A percentile compares a stretch with the other conserved stretches of the same genome.
phyloP scores from a whole-genome alignment of 53 echinoderm and acorn worm species.

The Patiria pectinifera region DNA sequence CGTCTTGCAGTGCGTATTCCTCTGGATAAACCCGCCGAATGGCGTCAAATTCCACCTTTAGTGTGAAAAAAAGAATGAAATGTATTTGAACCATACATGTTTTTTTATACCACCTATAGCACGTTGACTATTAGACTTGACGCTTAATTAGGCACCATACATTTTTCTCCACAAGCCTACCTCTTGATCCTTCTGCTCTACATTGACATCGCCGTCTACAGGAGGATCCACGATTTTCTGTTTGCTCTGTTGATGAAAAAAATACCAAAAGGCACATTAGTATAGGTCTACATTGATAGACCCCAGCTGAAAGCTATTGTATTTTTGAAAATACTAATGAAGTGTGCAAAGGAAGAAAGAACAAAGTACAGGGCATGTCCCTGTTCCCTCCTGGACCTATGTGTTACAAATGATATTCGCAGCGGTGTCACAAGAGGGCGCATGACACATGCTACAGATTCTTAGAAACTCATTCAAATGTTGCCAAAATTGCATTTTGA shows the following conservation, averaged over 20 bases:
- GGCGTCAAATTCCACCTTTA: background rate
- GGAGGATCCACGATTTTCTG: constrained; percentile 36
- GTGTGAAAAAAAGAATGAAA: background rate
- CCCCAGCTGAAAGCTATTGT: too few relatives aligned
- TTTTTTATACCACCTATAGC: background rate
- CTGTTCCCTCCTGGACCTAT: too few relatives aligned
- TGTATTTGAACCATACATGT: background rate
- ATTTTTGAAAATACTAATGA: too few relatives aligned
- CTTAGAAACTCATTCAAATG: background rate
- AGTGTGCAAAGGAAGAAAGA: too few relatives aligned
- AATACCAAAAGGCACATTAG: background rate
- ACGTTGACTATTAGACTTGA: background rate
- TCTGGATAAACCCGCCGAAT: constrained; percentile 3
- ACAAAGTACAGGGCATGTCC: too few relatives aligned
- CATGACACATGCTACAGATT: background rate
- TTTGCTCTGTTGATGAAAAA: constrained; percentile 31
- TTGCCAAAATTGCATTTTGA: background rate
- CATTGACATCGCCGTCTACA: background rate
- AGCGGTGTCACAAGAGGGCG: background rate
- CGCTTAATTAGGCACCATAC: background rate
- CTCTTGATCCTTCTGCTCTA: background rate
- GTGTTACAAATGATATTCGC: background rate
- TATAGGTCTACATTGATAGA: too few relatives aligned
- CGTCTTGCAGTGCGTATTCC: constrained; percentile 29
- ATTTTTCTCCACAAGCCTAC: background rate